phyloP scores from a whole-genome alignment of 1,140 invertebrate genomes.

The Brachionus manjavacas region DNA sequence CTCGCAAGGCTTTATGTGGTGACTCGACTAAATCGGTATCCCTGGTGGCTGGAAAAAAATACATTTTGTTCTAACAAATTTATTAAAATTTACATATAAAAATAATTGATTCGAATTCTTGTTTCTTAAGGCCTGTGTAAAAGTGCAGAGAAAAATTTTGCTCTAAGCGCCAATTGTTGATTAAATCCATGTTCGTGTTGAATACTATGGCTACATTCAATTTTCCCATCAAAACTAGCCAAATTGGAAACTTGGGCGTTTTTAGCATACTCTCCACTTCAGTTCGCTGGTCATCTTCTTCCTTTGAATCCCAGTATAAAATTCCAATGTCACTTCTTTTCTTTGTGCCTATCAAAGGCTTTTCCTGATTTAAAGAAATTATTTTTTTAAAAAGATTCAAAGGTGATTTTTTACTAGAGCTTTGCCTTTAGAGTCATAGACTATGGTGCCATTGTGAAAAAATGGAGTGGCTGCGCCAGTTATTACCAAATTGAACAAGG shows the following conservation, averaged over 20 bases:
- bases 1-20: background rate
- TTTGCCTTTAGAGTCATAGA: slow-evolving; percentile 72
- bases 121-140: slow-evolving; percentile 69
- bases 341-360: slow-evolving; percentile 69
- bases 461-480: slow-evolving; percentile 72
- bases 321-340: slow-evolving; percentile 67
- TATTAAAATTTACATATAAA: background rate
- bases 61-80: background rate
- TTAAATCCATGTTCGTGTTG: slow-evolving; percentile 71
- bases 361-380: slow-evolving; percentile 60
- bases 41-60: background rate
- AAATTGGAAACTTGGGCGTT: slow-evolving; percentile 74
- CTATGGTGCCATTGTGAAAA: slow-evolving; percentile 72
- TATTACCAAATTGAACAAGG: slow-evolving; percentile 67
- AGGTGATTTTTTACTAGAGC: slow-evolving; percentile 50
- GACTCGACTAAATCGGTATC: background rate
- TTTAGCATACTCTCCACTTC: slow-evolving; percentile 68
- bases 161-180: slow-evolving; percentile 76
- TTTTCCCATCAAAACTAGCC: slow-evolving; percentile 66
- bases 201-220: slow-evolving; percentile 72
- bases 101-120: slow-evolving; percentile 47
- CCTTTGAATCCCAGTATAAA: slow-evolving; percentile 50
- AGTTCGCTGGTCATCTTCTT: slow-evolving; percentile 48
- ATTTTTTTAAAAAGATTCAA: background rate
- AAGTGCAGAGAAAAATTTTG: slow-evolving; percentile 70